Percentiles rank a stretch among this genome's conserved stretches.
phyloP scores from a whole-genome alignment of 2,113 vertebrate species.

The Hydrolagus affinis region DNA sequence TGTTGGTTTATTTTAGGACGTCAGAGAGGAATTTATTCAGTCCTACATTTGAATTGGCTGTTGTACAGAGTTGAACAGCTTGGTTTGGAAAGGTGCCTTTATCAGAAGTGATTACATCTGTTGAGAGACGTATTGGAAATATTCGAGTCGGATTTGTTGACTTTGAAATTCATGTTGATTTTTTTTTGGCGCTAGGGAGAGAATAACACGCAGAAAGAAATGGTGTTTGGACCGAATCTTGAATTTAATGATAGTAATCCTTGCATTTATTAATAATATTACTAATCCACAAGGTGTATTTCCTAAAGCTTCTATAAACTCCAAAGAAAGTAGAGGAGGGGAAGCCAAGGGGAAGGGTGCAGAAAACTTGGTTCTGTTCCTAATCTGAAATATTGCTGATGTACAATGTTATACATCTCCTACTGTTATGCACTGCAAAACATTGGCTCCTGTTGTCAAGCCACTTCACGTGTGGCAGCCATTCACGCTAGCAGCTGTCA shows the following conservation, averaged over 20 bases:
- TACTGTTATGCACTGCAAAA: too few species aligned
- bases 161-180: background rate
- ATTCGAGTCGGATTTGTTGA: background rate
- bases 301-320: too few species aligned
- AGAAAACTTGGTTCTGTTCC: too few species aligned
- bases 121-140: background rate
- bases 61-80: background rate
- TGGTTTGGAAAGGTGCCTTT: background rate
- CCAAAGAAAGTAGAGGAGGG: background rate
- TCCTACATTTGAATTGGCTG: too few species aligned
- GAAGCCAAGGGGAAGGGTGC: background rate
- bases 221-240: background rate
- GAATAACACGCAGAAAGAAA: background rate
- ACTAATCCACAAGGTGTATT: too few species aligned
- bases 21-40: too few species aligned
- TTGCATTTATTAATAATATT: background rate
- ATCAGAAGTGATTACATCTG: background rate
- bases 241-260: background rate
- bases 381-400: too few species aligned
- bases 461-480: too few species aligned
- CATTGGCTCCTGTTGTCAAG: too few species aligned
- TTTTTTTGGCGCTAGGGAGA: background rate
- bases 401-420: too few species aligned
- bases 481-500: too few species aligned
- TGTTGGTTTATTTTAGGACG: too few species aligned